Percentiles rank a stretch among this genome's conserved stretches.
These are phyloP conservation scores for Megathymus violae DNA, from an alignment of 1,140 invertebrate species.

Conservation along the genomic window DNA sequence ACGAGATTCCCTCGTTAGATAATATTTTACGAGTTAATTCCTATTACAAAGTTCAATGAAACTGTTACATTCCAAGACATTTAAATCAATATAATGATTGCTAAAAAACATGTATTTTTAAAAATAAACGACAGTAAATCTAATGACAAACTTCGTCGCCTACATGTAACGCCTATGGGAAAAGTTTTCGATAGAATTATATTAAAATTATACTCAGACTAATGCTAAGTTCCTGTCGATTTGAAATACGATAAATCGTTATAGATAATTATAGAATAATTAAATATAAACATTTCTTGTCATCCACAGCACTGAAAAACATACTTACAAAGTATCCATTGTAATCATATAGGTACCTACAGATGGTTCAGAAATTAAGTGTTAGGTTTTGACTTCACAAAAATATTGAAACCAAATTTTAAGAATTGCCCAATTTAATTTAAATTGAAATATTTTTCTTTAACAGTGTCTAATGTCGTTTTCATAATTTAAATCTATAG, in stretches of 20 bases:
- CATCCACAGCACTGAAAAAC: neutral
- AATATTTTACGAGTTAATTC: neutral
- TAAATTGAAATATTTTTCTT: conserved; percentile 10
- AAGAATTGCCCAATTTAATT: conserved; percentile 8
- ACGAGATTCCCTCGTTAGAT: neutral
- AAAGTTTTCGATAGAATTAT: neutral
- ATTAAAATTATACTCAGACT: neutral
- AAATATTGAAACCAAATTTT: neutral
- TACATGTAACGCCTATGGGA: neutral
- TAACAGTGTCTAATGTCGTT: conserved; percentile 4
- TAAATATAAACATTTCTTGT: neutral
- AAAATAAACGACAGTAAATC: neutral
- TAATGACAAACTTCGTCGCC: neutral
- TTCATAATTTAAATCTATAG: conserved; percentile 18
- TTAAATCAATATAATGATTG: neutral
- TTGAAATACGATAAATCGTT: neutral
- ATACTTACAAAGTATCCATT: too few species aligned
- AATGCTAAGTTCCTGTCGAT: neutral
- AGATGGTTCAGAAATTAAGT: conserved; percentile 5
- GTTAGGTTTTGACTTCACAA: conserved; percentile 12
- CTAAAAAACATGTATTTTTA: neutral
- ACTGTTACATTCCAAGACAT: neutral
- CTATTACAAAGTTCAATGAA: neutral
- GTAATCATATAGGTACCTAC: conserved; percentile 7
- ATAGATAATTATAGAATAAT: neutral